Evolutionary conservation across 2,888 invertebrate species (phyloP).

Genomic region (Eretmocerus hayati): DNA sequence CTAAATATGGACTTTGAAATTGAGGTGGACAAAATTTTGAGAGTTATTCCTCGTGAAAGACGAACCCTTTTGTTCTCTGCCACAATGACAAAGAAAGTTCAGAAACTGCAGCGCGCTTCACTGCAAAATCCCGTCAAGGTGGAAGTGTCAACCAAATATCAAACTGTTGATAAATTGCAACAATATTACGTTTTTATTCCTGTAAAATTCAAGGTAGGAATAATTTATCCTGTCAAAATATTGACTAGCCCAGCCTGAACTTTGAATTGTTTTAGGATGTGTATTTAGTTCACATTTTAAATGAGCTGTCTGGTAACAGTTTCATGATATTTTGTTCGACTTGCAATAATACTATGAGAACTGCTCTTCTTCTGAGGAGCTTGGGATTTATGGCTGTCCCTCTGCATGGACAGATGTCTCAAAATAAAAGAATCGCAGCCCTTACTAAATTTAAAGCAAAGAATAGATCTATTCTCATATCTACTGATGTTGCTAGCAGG

Average conservation of each 20-base stretch:
- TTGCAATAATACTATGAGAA: conserved; percentile 84
- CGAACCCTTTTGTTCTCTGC: conserved; percentile 94
- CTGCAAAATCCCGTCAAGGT: conserved; percentile 91
- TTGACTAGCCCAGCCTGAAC: no score
- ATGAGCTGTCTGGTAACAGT: conserved; percentile 90
- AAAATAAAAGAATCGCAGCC: conserved; percentile 90
- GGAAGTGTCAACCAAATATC: conserved; percentile 93
- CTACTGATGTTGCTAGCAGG: conserved; percentile 98
- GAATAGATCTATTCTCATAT: conserved; percentile 87
- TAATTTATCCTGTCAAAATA: neutral
- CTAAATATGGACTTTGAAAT: conserved; percentile 99
- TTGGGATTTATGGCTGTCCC: conserved; percentile 92
- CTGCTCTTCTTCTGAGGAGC: conserved; percentile 81
- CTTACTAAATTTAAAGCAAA: conserved; percentile 95
- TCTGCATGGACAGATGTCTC: conserved; percentile 98
- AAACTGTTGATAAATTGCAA: conserved; percentile 93
- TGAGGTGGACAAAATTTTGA: conserved; percentile 93
- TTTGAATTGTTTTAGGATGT: conserved; percentile 66
- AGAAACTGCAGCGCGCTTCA: conserved; percentile 92
- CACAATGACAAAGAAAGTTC: conserved; percentile 97
- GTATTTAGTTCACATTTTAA: conserved; percentile 89
- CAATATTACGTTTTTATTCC: conserved; percentile 95
- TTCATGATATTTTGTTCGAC: conserved; percentile 97
- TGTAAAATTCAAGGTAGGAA: conserved; percentile 79
- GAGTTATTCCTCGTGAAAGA: conserved; percentile 84